Conservation (phyloP, 2,797 vertebrate genomes). For the Lepilemur septentrionalis region DNA sequence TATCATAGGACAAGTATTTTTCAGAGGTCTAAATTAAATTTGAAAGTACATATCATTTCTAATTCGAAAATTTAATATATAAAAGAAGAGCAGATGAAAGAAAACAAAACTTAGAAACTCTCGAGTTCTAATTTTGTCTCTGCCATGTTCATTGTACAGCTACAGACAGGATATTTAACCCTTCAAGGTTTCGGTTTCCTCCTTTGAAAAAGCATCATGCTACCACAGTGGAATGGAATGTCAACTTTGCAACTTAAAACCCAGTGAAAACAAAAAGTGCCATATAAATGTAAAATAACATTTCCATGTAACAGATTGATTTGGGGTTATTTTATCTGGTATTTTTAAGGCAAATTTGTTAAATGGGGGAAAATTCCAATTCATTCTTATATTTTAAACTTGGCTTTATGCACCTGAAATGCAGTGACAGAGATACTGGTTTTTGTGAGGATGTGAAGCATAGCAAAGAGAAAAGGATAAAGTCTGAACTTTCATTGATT, state of each 20-base stretch:
- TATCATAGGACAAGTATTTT: background rate
- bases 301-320: background rate
- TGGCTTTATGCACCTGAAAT: background rate
- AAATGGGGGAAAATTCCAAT: background rate
- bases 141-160: background rate
- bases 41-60: background rate
- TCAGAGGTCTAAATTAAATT: conserved; percentile 38
- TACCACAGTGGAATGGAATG: background rate
- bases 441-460: background rate
- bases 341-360: conserved; percentile 2
- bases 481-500: background rate
- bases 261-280: background rate
- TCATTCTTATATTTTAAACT: background rate
- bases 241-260: conserved; percentile 4
- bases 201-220: background rate
- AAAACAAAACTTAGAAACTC: background rate
- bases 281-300: background rate
- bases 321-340: background rate
- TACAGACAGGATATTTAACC: background rate
- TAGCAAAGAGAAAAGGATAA: background rate
- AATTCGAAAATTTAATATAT: conserved; percentile 19
- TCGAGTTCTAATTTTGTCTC: conserved; percentile 5
- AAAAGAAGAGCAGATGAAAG: background rate
- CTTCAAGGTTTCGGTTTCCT: background rate
- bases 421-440: background rate